Evolutionary conservation across 2,888 invertebrate species (phyloP), one percentile per base, ranked within the genome.

Genomic region (Yponomeuta sedellus): DNA sequence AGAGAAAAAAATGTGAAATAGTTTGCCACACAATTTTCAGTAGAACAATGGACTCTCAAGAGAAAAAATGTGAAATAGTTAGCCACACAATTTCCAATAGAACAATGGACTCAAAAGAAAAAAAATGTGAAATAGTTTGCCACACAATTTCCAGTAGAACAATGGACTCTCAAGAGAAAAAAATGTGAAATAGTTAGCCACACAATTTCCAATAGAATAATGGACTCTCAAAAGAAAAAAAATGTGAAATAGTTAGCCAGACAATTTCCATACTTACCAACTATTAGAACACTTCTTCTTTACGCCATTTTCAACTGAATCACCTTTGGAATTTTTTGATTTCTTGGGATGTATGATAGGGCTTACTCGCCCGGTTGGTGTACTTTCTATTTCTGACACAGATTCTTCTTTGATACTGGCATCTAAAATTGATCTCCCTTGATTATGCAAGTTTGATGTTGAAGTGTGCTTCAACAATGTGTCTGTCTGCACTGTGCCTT

Each of bases 261-360:
- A 12, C 44, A 44, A 44, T 10, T 2, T 52, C 12, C 4, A 16
- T 1, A 52, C 77, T 79, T 72, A 88, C 89, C 88, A 88, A 62
- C 70, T 72, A 52, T 77, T 75, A 0, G 86, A 80, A 71, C 83
- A 85, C 73, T 88, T 89, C 69, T 86, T 88, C 70, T 88, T 89
- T 59, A 86, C 85, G 67, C 79, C 78, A 19, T 70, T 70, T 69
- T 82, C 83, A n/a, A 75, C 71, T 2, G 74, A 68, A 11, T 57
- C 68, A 11, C 58, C 2, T 58, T 70, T 57, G 19, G 62, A 68
- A 52, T 63, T 75, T 52, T 72, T 81, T 0, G 73, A n/a, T 68
- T 80, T 85, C 68, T 78, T 86, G 5, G 74, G 75, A 10, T 71
- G 77, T 73, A 91, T 82, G 65, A 91, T 85, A 10, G 91, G 91